Percentiles rank a stretch among this genome's conserved stretches.
Conservation (phyloP, 37 sponge, comb jelly and placozoan genomes). For the Eunapius fragilis region DNA sequence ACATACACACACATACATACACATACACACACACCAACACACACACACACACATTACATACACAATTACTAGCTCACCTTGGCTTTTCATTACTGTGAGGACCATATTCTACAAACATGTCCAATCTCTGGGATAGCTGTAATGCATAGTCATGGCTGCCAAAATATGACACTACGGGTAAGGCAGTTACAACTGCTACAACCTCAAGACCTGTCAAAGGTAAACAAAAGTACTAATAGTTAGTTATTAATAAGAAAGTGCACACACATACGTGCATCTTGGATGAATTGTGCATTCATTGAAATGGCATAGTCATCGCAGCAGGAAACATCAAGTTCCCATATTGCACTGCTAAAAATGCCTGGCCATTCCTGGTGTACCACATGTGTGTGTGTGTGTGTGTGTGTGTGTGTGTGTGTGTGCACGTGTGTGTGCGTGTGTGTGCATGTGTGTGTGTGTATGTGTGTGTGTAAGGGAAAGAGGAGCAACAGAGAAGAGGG, state of each 20-base stretch:
- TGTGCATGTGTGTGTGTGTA: too few species aligned
- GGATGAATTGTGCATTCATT: constrained; percentile 53
- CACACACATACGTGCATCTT: constrained; percentile 43
- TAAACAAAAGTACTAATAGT: background rate
- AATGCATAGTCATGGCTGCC: constrained; percentile 53
- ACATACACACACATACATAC: too few species aligned
- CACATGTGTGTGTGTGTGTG: too few species aligned
- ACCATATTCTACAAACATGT: constrained; percentile 64
- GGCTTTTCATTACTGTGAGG: constrained; percentile 47
- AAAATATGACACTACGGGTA: constrained; percentile 53
- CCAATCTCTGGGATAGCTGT: constrained; percentile 53
- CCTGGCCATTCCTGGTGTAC: constrained; percentile 63
- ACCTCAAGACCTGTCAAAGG: constrained; percentile 56
- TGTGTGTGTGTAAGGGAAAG: background rate
- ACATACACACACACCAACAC: too few species aligned
- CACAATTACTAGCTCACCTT: constrained; percentile 51
- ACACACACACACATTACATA: too few species aligned
- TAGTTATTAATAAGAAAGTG: background rate
- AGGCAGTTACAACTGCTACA: constrained; percentile 63
- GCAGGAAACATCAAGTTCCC: constrained; percentile 68
- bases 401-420: too few species aligned
- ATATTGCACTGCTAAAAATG: constrained; percentile 61
- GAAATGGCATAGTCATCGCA: constrained; percentile 58
- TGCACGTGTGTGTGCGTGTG: too few species aligned
- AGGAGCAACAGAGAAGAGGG: background rate